A percentile compares a stretch with the other conserved stretches of the same genome.
phyloP scores from a whole-genome alignment of 2,113 vertebrate genomes.

The Panurus biarmicus region DNA sequence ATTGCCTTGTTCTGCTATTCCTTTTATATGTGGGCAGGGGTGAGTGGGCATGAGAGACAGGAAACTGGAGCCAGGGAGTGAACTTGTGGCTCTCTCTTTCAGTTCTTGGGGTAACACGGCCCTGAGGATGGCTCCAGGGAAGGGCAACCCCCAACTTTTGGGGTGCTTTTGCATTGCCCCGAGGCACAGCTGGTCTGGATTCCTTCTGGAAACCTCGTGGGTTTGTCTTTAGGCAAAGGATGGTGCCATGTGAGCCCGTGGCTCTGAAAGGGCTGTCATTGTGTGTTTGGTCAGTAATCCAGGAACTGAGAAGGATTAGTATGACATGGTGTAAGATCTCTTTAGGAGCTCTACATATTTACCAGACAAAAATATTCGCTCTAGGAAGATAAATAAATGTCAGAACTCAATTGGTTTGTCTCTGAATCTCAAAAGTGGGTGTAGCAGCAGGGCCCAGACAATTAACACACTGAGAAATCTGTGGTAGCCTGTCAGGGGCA shows the following conservation, averaged over 20 bases:
- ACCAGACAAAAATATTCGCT: background rate
- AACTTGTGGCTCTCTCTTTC: background rate
- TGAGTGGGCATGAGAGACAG: rapidly evolving
- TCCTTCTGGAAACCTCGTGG: background rate
- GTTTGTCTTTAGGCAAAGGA: background rate
- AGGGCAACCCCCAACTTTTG: background rate
- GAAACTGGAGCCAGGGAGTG: background rate
- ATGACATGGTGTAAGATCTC: background rate
- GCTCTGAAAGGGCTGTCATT: background rate
- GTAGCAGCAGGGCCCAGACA: background rate
- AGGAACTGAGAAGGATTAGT: background rate
- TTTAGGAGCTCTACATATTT: background rate
- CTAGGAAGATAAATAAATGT: background rate
- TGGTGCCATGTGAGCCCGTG: background rate
- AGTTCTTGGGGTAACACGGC: background rate
- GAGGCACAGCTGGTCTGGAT: background rate
- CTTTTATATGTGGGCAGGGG: background rate
- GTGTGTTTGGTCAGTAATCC: background rate
- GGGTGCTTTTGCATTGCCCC: background rate
- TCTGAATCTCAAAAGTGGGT: background rate
- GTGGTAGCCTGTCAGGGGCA: background rate
- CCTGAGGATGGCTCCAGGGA: background rate
- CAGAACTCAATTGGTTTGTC: background rate
- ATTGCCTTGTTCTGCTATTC: rapidly evolving
- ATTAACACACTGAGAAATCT: background rate